These are phyloP conservation scores for Drosophila oshimai DNA, from an alignment of 1,140 invertebrate species.

Conservation along the genomic window DNA sequence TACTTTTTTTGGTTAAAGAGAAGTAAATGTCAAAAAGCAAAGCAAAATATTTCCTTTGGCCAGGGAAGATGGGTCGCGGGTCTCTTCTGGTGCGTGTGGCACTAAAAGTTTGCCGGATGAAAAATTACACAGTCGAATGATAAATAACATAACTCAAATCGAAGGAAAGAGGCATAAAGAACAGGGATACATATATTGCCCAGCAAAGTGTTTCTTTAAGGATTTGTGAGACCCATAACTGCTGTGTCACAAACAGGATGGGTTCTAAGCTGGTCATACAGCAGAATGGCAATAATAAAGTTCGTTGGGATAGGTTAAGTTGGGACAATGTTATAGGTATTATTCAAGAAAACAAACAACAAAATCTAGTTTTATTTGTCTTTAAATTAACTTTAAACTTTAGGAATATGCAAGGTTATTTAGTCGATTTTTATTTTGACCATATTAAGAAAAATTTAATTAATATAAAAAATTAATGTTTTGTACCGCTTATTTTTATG, in stretches of 20 bases:
- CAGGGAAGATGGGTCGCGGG: background rate
- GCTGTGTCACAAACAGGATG: background rate
- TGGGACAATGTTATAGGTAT: too few relatives aligned
- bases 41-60: slow-evolving; percentile 15
- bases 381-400: too few relatives aligned
- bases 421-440: too few relatives aligned
- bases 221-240: slow-evolving; percentile 21
- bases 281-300: background rate
- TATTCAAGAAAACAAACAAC: too few relatives aligned
- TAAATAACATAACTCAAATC: slow-evolving; percentile 66
- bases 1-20: slow-evolving; percentile 9
- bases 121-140: slow-evolving; percentile 70
- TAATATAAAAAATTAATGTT: too few relatives aligned
- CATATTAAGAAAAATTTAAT: too few relatives aligned
- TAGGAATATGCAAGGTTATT: too few relatives aligned
- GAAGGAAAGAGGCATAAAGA: slow-evolving; percentile 27
- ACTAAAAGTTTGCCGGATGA: slow-evolving; percentile 58
- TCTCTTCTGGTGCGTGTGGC: slow-evolving; percentile 31
- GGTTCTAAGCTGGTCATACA: background rate
- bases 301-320: background rate
- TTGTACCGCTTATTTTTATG: too few relatives aligned
- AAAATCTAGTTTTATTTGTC: too few relatives aligned
- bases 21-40: slow-evolving; percentile 58
- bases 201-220: background rate
- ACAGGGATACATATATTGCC: background rate